Percentiles rank a stretch among this genome's conserved stretches.
phyloP scores from a whole-genome alignment of 64 coral and sea anemone species.

The Exaiptasia diaphana region DNA sequence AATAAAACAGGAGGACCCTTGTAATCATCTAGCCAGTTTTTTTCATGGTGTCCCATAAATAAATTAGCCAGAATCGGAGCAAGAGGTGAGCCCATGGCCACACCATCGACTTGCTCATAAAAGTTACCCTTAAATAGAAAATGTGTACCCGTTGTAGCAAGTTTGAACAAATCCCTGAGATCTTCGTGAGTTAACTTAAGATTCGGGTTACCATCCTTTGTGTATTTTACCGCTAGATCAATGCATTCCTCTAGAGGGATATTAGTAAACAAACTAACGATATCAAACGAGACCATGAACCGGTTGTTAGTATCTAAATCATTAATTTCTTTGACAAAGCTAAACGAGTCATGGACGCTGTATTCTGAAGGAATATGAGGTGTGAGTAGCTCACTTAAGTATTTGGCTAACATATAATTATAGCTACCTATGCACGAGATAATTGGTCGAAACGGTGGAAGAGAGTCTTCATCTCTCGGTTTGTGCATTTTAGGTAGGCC shows the following conservation, averaged over 20 bases:
- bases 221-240: conserved; percentile 33
- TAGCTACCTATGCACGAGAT: conserved; percentile 14
- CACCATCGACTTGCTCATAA: conserved; percentile 48
- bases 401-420: conserved; percentile 27
- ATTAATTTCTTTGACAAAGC: conserved; percentile 19
- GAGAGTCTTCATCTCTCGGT: not conserved
- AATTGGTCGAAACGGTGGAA: conserved; percentile 20
- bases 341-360: not conserved
- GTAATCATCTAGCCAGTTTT: conserved; percentile 8
- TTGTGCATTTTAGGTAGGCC: conserved; percentile 26
- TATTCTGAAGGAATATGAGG: conserved; percentile 26
- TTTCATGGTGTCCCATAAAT: too few relatives aligned
- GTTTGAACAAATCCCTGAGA: conserved; percentile 16
- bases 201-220: conserved; percentile 3
- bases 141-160: conserved; percentile 25
- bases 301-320: not conserved
- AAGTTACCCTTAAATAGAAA: conserved; percentile 20
- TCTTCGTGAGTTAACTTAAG: conserved; percentile 3
- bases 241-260: conserved; percentile 17
- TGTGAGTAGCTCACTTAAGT: not conserved
- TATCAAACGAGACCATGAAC: conserved; percentile 42
- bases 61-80: conserved; percentile 12
- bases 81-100: not conserved
- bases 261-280: conserved; percentile 52
- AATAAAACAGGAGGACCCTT: not conserved